Conservation (phyloP, 2,888 invertebrate species). For the Cataglyphis rosenhaueri region DNA sequence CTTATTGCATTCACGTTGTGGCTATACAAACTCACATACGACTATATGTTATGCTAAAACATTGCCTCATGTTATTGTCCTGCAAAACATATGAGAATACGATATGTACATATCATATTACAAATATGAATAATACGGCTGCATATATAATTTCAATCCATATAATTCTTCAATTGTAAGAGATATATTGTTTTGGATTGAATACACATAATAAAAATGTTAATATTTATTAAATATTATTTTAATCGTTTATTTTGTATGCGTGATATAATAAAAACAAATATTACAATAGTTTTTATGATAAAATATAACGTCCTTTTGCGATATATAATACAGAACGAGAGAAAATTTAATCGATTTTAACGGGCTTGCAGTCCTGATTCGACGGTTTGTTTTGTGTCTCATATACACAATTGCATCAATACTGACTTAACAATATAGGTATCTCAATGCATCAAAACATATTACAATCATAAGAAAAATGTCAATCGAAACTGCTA, state of each 20-base stretch:
- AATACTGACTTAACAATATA: background rate
- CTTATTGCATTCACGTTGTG: constrained; percentile 32
- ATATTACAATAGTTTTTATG: background rate
- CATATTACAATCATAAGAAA: too few species aligned
- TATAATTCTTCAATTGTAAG: background rate
- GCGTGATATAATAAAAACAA: background rate
- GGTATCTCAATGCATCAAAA: background rate
- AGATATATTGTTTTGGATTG: background rate
- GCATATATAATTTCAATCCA: background rate
- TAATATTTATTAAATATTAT: constrained; percentile 22
- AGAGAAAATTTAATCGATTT: background rate
- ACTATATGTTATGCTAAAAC: constrained; percentile 4
- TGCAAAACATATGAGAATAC: background rate
- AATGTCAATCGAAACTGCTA: background rate
- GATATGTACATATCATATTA: background rate
- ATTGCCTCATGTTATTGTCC: background rate
- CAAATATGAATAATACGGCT: background rate
- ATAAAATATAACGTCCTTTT: background rate
- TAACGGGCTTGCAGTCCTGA: background rate
- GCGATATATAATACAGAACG: background rate
- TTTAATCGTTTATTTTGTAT: background rate
- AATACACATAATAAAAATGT: background rate
- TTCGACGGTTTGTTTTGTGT: background rate
- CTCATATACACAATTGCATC: background rate
- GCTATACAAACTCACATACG: background rate